Base-by-base conservation (phyloP, 2,888 invertebrate genomes). In the Lottia scabra region DNA sequence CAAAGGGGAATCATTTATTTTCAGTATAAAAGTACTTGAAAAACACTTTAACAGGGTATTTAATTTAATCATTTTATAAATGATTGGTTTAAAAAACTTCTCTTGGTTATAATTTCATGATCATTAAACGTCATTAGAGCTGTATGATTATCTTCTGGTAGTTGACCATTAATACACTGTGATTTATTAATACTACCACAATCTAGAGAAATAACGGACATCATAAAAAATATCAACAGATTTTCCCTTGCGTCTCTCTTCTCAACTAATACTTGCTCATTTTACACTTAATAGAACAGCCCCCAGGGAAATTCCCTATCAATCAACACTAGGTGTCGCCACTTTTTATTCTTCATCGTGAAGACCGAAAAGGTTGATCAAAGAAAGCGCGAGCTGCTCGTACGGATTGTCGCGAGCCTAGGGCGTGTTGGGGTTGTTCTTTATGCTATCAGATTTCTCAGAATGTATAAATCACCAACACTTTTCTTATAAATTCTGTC, bases 401-500 rank as follows among this genome's bases (percentile, higher is more conserved):
- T 56, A 23, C 19, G 56, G 19, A 56, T 23, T 56, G 56, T 56
- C 56, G 56, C 56, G 56, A 56, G 56, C 56, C 56, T 23, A 56
- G 56, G 56, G 56, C 56, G 56, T 56, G 56, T 23, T 56, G 56
- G 56, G 56, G 38, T 23, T 56, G 56, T 56, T 19, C 23, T 23
- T 56, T 56, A 23, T 56, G 23, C 19, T 19, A 56, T 56, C 56
- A 56, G 56, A 23, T 56, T 56, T 56, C 56, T 19, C 19, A 56
- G 19, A 19, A 19, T 12, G 56, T 23, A 23, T 56, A 56, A 56
- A 56, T 56, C 68, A 43, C 19, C 38, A 68, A 68, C 48, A 38
- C 68, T 48, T 68, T 65, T 30, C 64, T 65, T 70, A 64, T 70
- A 70, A 70, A 70, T 65, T 63, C 30, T 65, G 65, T 45, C 70